These are phyloP conservation scores for Pangasius macronema DNA, from an alignment of 2,797 vertebrate genomes.

Conservation along the genomic window DNA sequence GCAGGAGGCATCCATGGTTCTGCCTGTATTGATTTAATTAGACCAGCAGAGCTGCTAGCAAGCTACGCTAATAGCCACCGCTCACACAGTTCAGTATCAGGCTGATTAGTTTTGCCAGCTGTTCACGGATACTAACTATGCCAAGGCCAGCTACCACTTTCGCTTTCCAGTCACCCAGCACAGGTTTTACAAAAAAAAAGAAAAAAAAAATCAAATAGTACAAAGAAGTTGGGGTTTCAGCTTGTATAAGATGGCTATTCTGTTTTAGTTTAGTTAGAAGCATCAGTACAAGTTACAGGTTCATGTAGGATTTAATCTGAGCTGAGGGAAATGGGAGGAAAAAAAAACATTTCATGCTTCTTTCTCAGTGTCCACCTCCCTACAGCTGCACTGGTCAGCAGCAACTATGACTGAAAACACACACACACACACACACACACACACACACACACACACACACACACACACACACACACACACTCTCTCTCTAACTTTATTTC, in stretches of 20 bases:
- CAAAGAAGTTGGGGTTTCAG: not conserved
- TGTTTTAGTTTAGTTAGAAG: not conserved
- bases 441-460: too few relatives aligned
- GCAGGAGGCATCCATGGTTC: conserved; percentile 40
- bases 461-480: not conserved
- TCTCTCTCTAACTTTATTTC: not conserved
- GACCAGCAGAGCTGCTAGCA: conserved; percentile 46
- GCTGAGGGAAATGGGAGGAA: not conserved
- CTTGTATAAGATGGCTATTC: not conserved
- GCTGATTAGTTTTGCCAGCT: conserved; percentile 52
- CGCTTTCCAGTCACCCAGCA: conserved; percentile 41
- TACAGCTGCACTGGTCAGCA: not conserved
- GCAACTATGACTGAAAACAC: not conserved
- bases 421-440: too few relatives aligned
- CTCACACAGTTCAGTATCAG: conserved; percentile 35
- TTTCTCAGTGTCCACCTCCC: not conserved
- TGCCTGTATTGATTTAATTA: conserved; percentile 60
- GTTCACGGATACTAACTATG: conserved; percentile 45
- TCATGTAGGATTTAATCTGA: not conserved
- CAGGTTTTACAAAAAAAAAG: not conserved
- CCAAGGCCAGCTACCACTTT: conserved; percentile 47
- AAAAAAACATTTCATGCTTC: not conserved
- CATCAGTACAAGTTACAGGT: not conserved
- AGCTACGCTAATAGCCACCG: conserved; percentile 40
- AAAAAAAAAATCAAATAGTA: not conserved